These are phyloP conservation scores for Tolmerus cingulatus DNA, from an alignment of 2,888 invertebrate genomes.

Conservation along the genomic window DNA sequence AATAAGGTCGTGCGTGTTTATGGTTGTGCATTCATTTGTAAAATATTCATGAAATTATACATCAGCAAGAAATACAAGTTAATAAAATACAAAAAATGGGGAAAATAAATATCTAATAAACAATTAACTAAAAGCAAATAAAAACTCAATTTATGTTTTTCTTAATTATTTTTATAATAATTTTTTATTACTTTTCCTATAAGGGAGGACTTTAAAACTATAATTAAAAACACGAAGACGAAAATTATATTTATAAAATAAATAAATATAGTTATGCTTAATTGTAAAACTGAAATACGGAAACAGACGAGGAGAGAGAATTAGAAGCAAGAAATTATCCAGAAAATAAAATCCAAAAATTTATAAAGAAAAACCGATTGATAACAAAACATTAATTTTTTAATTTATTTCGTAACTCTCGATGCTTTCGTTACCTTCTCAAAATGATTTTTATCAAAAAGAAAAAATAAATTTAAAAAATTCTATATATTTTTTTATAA, in stretches of 20 bases:
- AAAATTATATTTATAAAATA: conserved; percentile 8
- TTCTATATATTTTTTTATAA: conserved; percentile 18
- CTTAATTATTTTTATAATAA: background rate
- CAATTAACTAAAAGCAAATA: background rate
- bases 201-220: background rate
- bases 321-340: background rate
- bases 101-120: background rate
- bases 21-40: conserved; percentile 39
- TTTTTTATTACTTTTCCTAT: background rate
- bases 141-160: background rate
- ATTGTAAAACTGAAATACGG: conserved; percentile 1
- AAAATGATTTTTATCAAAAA: background rate
- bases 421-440: background rate
- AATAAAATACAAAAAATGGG: background rate
- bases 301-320: background rate
- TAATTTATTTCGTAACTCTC: background rate
- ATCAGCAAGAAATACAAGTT: background rate
- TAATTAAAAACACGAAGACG: background rate
- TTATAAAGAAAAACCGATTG: background rate
- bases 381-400: background rate
- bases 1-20: conserved; percentile 39
- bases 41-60: conserved; percentile 13
- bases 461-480: background rate
- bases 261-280: conserved; percentile 36
- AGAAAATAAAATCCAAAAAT: background rate